Conservation (phyloP, 2,113 vertebrate species). For the Pseudorhombus dupliciocellatus region DNA sequence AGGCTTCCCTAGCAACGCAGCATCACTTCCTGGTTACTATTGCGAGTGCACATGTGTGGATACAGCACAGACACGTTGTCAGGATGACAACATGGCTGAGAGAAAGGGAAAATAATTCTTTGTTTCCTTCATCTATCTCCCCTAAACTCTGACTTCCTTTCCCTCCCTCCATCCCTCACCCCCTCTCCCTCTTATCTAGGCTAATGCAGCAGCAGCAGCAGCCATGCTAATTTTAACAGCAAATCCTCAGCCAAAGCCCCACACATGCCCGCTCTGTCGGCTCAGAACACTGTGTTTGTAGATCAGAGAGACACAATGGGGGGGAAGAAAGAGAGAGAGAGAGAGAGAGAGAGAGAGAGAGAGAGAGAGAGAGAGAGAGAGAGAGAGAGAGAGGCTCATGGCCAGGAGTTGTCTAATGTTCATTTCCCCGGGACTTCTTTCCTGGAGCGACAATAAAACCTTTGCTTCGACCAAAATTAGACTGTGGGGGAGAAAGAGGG, state of each 20-base stretch:
- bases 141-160: conserved; percentile 54
- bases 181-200: conserved; percentile 73
- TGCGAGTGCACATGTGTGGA: background rate
- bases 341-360: background rate
- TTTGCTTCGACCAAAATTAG: conserved; percentile 58
- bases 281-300: conserved; percentile 44
- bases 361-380: conserved; percentile 4
- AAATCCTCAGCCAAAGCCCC: conserved; percentile 72
- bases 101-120: conserved; percentile 41
- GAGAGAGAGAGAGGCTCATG: background rate
- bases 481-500: conserved; percentile 24
- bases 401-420: background rate
- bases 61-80: background rate
- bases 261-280: conserved; percentile 56
- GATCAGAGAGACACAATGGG: conserved; percentile 3
- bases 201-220: conserved; percentile 76
- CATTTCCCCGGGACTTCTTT: conserved; percentile 49
- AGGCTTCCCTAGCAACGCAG: background rate
- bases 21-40: background rate
- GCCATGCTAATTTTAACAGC: conserved; percentile 78
- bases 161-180: conserved; percentile 34
- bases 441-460: conserved; percentile 61
- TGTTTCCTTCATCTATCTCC: conserved; percentile 37
- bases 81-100: conserved; percentile 23
- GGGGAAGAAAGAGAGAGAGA: background rate